Base-by-base conservation (phyloP, 2,888 invertebrate species). In the Zelleria hepariella region DNA sequence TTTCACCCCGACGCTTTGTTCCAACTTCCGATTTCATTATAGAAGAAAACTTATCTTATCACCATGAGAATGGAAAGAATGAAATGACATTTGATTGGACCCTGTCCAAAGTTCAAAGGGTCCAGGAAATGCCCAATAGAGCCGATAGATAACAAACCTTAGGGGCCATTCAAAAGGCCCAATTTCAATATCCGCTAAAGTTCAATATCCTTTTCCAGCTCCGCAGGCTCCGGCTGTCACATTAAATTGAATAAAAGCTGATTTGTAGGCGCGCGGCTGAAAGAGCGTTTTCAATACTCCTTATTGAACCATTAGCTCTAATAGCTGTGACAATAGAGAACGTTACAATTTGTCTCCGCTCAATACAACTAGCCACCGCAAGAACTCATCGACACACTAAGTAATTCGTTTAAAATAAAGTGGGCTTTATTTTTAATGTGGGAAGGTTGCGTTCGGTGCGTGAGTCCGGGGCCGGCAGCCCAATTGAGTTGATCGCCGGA, bases 401-500 rank as follows among this genome's bases (percentile, higher is more conserved):
- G n/a, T n/a, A 24, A 48, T 48, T 47, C 47, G 24, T 10, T n/a
- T 51, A 15, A 74, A 68, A 73, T 70, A 77, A 75, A 72, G 61
- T 82, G 60, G 61, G 60, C 73, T 77, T 76, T 86, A 79, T 77
- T 59, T 64, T 66, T 66, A 64, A 59, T 61, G 64, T 10, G 42
- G 60, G 65, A 82, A 74, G 75, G 83, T 75, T 65, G 69, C 64
- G 64, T 75, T 75, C 78, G 25, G 67, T 62, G 57, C 66, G 63
- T 49, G 7, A 5, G 58, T 64, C 60, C 64, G 64, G 60, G 60
- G 67, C 66, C 68, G 68, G 68, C 71, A 73, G 72, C 68, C 75
- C 82, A 83, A 85, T 86, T 84, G 86, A 82, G 81, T 83, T 83
- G 82, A 84, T 80, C 75, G 73, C 80, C 83, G 86, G 86, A 87